Conservation (phyloP, 2,797 vertebrate species). For the Artibeus lituratus region DNA sequence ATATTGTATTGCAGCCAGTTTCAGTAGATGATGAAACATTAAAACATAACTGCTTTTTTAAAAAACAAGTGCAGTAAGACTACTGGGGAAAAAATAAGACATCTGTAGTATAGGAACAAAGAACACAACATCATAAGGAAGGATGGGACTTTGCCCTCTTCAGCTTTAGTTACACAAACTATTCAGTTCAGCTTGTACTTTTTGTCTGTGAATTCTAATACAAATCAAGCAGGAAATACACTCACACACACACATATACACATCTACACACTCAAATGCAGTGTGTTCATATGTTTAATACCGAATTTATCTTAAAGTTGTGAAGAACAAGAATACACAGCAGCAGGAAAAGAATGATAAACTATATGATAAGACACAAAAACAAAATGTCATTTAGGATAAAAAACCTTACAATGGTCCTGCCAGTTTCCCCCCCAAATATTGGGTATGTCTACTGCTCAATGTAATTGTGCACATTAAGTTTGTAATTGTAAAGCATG, state of each 20-base stretch:
- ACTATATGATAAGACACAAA: neutral
- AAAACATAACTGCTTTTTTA: neutral
- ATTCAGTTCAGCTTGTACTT: neutral
- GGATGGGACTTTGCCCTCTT: neutral
- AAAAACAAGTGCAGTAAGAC: neutral
- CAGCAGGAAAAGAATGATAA: neutral
- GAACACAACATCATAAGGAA: neutral
- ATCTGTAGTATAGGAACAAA: neutral
- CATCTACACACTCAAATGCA: neutral
- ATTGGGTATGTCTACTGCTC: neutral
- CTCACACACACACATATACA: neutral
- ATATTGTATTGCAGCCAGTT: neutral
- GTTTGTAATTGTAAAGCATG: neutral
- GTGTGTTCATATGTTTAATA: neutral
- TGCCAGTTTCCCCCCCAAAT: neutral
- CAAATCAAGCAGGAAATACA: neutral
- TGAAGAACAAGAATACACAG: neutral
- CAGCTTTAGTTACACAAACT: neutral
- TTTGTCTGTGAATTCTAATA: neutral
- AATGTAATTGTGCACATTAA: neutral
- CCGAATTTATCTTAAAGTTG: neutral
- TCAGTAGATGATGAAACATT: neutral
- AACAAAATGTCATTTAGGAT: neutral
- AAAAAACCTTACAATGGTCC: neutral
- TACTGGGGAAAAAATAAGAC: neutral